Evolutionary conservation across 2,113 vertebrate species (phyloP), one percentile per base, ranked within the genome.

Genomic region (Ammodytes marinus): DNA sequence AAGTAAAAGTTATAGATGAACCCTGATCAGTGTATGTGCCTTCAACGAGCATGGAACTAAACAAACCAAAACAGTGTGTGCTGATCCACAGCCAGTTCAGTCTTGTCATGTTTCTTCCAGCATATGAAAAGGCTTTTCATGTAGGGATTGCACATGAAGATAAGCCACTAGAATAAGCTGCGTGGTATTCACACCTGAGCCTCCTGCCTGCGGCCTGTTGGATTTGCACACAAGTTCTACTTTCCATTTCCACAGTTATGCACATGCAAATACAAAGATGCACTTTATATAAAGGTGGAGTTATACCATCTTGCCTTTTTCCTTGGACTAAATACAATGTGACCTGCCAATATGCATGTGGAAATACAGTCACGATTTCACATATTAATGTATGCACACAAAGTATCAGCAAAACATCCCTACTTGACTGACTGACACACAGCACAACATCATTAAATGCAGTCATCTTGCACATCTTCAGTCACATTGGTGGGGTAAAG

Each of bases 401-500:
- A 14, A 60, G n/a, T 13, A 66, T 65, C 60, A 52, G n/a, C 27
- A 27, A 77, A 64, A 64, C 53, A n/a, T n/a, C 35, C 35, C 17
- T 49, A 76, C 42, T 11, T 10, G 71, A 55, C 65, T 50, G 71
- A 74, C 63, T 65, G 60, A 55, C 17, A 54, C 39, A 54, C 53
- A 45, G 82, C 53, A 45, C 12, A 42, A 39, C 61, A 40, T 78
- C 74, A 73, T 50, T 78, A 63, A 80, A 85, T 65, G 79, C 76
- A 86, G 82, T 88, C 69, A 75, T 87, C 83, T 61, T 55, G 79
- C 83, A 86, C 88, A 86, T 92, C 85, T 83, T 79, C 77, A 73
- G 88, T 89, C 89, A 91, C 70, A 72, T 89, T 90, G 63, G 61
- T 79, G 67, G 89, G 90, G 93, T 87, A 92, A 91, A 73, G 81